Base-by-base conservation (phyloP, 1,140 invertebrate genomes). In the Bicyclus anynana region DNA sequence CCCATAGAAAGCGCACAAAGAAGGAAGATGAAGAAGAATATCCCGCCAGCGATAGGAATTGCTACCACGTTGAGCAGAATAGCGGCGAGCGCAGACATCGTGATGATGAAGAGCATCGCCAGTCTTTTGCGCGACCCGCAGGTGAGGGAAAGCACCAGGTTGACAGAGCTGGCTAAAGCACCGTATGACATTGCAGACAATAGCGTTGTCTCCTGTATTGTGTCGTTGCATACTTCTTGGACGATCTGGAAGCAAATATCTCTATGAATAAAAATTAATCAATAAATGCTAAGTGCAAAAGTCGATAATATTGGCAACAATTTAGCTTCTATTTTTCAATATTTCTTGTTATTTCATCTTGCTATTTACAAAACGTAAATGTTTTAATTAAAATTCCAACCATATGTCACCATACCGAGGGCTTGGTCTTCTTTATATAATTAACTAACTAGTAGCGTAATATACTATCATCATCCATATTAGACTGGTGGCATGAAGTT, bases 21-120 rank as follows among this genome's bases (percentile, higher is more conserved):
- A 2, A 87, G 60, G 48, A 87, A 87, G 48, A 87, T 65, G 74
- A 84, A 87, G 69, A 86, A 87, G 59, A 86, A 84, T 5, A 87
- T 71, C 5, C 79, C 84, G 0, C 84, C 84, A 60, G 82, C 84
- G 2, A 87, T 67, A 0, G 84, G 84, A 3, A 72, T 53, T 1
- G 65, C 27, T 1, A 87, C 72, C 10, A 84, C 12, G 33, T 87
- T 87, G 2, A 85, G 47, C 1, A 85, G 65, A 2, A 87, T 53
- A 4, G 77, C 84, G 2, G 84, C 63, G 0, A 53, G 20, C 0
- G 78, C 77, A 0, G 84, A 82, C 17, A 75, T 50, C 0, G 61
- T 37, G 3, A 87, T 35, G 50, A 87, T 85, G 12, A 65, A 62
- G 33, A 86, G 79, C 81, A 86, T 86, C 6, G 77, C 84, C 9